phyloP scores from a whole-genome alignment of 2,888 invertebrate genomes.

The Laothoe populi region DNA sequence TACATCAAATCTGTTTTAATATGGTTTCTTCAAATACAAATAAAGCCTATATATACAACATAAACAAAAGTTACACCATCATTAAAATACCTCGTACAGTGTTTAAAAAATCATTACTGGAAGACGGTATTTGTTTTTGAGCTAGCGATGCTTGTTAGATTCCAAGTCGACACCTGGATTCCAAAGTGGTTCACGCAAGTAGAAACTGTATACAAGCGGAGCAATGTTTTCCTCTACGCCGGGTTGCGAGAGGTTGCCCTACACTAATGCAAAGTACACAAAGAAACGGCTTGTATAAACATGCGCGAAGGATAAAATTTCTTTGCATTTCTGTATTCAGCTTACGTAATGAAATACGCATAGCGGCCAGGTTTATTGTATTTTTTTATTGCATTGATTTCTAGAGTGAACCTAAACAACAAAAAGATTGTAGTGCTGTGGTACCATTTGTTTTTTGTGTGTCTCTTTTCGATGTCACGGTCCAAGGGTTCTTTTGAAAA shows the following conservation, averaged over 20 bases:
- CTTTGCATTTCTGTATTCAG: slow-evolving; percentile 29
- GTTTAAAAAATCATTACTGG: background rate
- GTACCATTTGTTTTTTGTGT: background rate
- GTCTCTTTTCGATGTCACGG: slow-evolving; percentile 4
- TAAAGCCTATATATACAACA: background rate
- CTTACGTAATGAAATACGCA: slow-evolving; percentile 8
- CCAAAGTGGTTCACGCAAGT: slow-evolving; percentile 39
- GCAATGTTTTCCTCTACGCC: slow-evolving; percentile 39
- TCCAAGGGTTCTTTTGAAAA: slow-evolving; percentile 3
- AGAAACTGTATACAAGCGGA: slow-evolving; percentile 39
- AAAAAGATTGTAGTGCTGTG: background rate
- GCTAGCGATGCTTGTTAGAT: slow-evolving; percentile 45
- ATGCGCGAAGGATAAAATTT: slow-evolving; percentile 40
- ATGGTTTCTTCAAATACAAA: too few species aligned
- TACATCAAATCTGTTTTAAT: too few species aligned
- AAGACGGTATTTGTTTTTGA: slow-evolving; percentile 34
- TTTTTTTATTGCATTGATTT: slow-evolving; percentile 3
- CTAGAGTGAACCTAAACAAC: background rate
- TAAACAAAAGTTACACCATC: background rate
- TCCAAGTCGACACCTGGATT: slow-evolving; percentile 35
- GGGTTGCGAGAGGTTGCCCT: slow-evolving; percentile 40
- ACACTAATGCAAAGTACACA: slow-evolving; percentile 53
- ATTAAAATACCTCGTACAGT: background rate
- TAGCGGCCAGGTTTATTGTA: background rate
- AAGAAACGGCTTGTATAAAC: slow-evolving; percentile 44